These are phyloP conservation scores for Varroa destructor DNA, from an alignment of 1,140 invertebrate genomes.

Conservation along the genomic window DNA sequence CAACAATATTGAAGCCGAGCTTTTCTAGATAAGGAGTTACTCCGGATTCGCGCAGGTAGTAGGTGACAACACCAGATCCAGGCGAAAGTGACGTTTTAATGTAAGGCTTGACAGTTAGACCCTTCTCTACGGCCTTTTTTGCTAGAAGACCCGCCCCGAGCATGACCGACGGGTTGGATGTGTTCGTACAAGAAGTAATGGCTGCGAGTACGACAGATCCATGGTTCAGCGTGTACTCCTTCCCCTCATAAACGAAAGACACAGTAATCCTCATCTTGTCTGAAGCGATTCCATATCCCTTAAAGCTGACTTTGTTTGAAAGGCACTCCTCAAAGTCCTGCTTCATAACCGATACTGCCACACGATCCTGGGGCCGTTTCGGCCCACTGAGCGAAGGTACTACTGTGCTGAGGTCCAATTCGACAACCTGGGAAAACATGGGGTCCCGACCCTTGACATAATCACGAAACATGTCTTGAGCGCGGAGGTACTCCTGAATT, in stretches of 20 bases:
- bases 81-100: slow-evolving; percentile 93
- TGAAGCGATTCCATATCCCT: slow-evolving; percentile 69
- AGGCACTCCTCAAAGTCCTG: slow-evolving; percentile 72
- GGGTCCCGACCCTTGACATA: slow-evolving; percentile 71
- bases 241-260: slow-evolving; percentile 63
- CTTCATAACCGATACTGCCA: slow-evolving; percentile 78
- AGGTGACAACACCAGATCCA: slow-evolving; percentile 91
- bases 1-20: slow-evolving; percentile 81
- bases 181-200: slow-evolving; percentile 96
- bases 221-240: slow-evolving; percentile 69
- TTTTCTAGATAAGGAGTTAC: slow-evolving; percentile 71
- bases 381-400: slow-evolving; percentile 90
- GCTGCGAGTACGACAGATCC: slow-evolving; percentile 92
- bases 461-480: slow-evolving; percentile 67
- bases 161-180: slow-evolving; percentile 95
- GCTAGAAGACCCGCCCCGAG: slow-evolving; percentile 76
- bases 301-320: slow-evolving; percentile 82
- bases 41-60: slow-evolving; percentile 76
- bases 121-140: slow-evolving; percentile 83
- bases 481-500: slow-evolving; percentile 68
- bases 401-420: slow-evolving; percentile 72
- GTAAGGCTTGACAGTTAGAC: slow-evolving; percentile 72
- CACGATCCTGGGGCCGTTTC: slow-evolving; percentile 88
- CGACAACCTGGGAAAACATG: slow-evolving; percentile 68
- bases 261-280: slow-evolving; percentile 53